Base-by-base conservation (phyloP, 2,888 invertebrate species). In the Mechanitis messenoides region DNA sequence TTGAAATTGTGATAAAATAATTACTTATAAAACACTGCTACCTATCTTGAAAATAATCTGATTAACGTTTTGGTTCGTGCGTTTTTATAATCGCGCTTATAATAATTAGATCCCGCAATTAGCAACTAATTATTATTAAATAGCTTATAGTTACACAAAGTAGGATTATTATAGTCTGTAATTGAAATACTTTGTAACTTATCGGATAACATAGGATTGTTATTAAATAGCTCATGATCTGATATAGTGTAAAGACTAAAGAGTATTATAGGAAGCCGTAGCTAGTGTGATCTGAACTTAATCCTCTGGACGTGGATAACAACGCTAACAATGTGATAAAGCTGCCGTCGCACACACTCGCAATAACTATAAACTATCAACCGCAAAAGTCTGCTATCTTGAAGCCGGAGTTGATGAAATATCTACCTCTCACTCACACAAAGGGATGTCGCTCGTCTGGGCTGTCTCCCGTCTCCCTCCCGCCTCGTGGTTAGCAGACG, bases 341-440 rank as follows among this genome's bases (percentile, higher is more conserved):
- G 81, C 85, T 83, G 79, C 80, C 85, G 83, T 83, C 84, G 83
- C 83, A 80, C 83, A 83, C 82, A 76, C 85, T 87, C 82, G 85
- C 85, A 89, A 89, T 90, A 89, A 89, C 89, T 87, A 90, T 89
- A 89, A 89, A 90, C 89, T 89, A 89, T 88, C 88, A 87, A 84
- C 89, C 89, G 81, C 89, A 86, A 89, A 87, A 81, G 87, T 86
- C 88, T 89, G 85, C 89, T 87, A 87, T 90, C 89, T 89, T 89
- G 87, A 84, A 85, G 78, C 75, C 71, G 78, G 76, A 87, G 78
- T 82, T 84, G 87, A 84, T 87, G 87, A 83, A 85, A 83, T 81
- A 83, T 79, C 81, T 76, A 72, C 83, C 79, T 85, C 85, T 84
- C 83, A 74, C 83, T 85, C 83, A 72, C 77, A 75, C 81, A 75